Percentiles rank a stretch among this genome's conserved stretches.
Evolutionary conservation across 2,113 vertebrate genomes (phyloP).

Genomic region (Silurus glanis): DNA sequence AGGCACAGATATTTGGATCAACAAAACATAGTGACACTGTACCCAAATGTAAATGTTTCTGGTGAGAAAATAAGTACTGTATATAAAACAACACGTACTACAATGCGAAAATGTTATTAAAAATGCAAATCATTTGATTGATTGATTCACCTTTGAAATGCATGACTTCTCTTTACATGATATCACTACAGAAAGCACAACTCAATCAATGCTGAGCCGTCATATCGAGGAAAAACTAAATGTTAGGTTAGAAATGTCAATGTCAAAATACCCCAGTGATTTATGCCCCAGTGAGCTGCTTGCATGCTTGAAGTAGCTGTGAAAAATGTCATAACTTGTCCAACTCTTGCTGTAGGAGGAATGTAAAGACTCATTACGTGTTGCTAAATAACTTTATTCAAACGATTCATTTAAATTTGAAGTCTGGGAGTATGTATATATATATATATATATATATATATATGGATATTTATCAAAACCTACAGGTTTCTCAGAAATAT

Average conservation of each 20-base stretch:
- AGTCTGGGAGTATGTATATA: background rate
- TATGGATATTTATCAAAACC: background rate
- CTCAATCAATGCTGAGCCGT: background rate
- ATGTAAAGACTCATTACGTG: conserved; percentile 1
- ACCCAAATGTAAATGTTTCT: background rate
- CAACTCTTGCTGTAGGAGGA: conserved; percentile 42
- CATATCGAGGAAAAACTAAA: background rate
- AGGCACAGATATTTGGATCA: background rate
- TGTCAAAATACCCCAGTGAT: conserved; percentile 51
- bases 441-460: background rate
- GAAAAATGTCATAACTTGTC: conserved; percentile 70
- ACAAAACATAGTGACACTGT: background rate
- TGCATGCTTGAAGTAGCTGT: conserved; percentile 63
- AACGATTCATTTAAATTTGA: background rate
- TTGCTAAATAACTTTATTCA: background rate
- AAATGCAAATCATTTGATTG: background rate
- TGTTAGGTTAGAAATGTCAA: background rate
- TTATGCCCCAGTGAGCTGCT: conserved; percentile 58
- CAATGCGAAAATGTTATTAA: background rate
- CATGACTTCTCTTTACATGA: background rate
- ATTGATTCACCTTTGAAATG: background rate
- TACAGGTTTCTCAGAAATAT: background rate
- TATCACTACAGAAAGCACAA: background rate
- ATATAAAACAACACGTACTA: background rate
- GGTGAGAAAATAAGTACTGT: background rate